phyloP scores from a whole-genome alignment of 1,140 invertebrate genomes.

The Lucilia sericata region DNA sequence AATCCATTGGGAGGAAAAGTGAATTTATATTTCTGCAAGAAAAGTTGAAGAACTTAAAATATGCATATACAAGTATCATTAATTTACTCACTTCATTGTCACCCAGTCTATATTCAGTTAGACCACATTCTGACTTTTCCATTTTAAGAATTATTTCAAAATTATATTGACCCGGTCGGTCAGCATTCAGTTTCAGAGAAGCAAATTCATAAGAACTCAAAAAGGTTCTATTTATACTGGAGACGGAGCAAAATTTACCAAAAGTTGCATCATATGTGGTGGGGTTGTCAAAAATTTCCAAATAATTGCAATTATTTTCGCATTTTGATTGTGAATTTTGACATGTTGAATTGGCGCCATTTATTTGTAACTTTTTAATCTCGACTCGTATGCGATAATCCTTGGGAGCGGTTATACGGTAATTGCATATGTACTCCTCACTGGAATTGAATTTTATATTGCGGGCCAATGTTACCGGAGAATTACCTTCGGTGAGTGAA shows the following conservation, averaged over 20 bases:
- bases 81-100: conserved; percentile 41
- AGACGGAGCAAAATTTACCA: conserved; percentile 72
- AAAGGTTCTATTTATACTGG: conserved; percentile 68
- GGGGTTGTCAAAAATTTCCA: conserved; percentile 79
- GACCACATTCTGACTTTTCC: conserved; percentile 68
- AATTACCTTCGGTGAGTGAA: conserved; percentile 51
- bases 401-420: conserved; percentile 66
- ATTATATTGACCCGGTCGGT: conserved; percentile 70
- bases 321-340: not conserved
- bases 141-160: conserved; percentile 72
- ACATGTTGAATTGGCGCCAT: not conserved
- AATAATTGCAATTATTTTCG: conserved; percentile 73
- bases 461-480: conserved; percentile 52
- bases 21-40: conserved; percentile 24
- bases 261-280: conserved; percentile 70
- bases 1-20: conserved; percentile 32
- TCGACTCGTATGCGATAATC: conserved; percentile 69
- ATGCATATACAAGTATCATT: not conserved
- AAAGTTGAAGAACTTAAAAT: not conserved
- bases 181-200: conserved; percentile 73
- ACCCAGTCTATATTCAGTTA: conserved; percentile 25
- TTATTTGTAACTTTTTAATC: conserved; percentile 56
- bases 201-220: conserved; percentile 71
- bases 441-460: conserved; percentile 58
- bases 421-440: conserved; percentile 69